A percentile compares a stretch with the other conserved stretches of the same genome.
phyloP scores from a whole-genome alignment of 2,113 vertebrate species.

The Galeopterus variegatus region DNA sequence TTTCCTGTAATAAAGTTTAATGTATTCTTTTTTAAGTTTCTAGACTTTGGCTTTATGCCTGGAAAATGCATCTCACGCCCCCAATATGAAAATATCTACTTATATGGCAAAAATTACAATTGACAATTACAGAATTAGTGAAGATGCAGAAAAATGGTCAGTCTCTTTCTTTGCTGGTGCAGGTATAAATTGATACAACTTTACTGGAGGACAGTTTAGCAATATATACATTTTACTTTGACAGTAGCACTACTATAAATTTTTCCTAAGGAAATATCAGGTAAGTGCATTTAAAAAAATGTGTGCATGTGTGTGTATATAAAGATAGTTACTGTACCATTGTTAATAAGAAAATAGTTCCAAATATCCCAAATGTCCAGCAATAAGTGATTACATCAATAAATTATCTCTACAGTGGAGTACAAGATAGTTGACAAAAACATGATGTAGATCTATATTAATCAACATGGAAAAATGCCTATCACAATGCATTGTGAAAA shows the following conservation, averaged over 20 bases:
- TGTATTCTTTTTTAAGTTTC: slow-evolving; percentile 46
- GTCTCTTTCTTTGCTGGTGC: background rate
- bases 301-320: background rate
- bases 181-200: background rate
- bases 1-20: slow-evolving; percentile 30
- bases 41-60: slow-evolving; percentile 1
- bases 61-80: background rate
- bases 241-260: slow-evolving; percentile 6
- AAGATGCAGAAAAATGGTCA: slow-evolving; percentile 9
- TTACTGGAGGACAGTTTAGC: background rate
- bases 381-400: slow-evolving; percentile 35
- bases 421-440: slow-evolving; percentile 46
- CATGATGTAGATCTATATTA: background rate
- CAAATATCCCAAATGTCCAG: slow-evolving; percentile 47
- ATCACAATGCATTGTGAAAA: slow-evolving; percentile 31
- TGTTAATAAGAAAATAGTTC: slow-evolving; percentile 42
- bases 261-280: slow-evolving; percentile 37
- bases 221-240: slow-evolving; percentile 43
- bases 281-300: background rate
- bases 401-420: background rate
- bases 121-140: slow-evolving; percentile 26
- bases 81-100: slow-evolving; percentile 8
- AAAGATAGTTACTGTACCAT: background rate
- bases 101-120: slow-evolving; percentile 14
- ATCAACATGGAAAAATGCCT: slow-evolving; percentile 28